Evolutionary conservation across 2,888 invertebrate species (phyloP), one percentile per base, ranked within the genome.

Genomic region (Branchellion lobata): DNA sequence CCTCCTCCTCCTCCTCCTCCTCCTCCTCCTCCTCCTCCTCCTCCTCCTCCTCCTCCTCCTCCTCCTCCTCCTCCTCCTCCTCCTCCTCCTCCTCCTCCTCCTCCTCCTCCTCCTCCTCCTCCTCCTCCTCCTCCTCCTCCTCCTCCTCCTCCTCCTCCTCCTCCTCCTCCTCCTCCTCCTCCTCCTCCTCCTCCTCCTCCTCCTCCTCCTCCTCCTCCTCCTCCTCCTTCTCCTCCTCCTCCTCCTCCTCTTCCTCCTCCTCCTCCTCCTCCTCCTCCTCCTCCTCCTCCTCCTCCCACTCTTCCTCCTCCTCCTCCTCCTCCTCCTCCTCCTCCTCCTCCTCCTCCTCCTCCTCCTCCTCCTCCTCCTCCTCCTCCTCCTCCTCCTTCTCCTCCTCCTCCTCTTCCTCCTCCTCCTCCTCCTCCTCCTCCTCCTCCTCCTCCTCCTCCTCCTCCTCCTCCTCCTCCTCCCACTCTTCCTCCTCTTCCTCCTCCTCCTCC

Each of bases 171-270:
- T 51, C 53, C 53, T 51, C 53, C 21, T 21, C 53, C 21, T 21
- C 21, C 53, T 21, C 21, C 53, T 51, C 53, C 53, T 51, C 53
- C 21, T 21, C 53, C 21, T 21, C 21, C 53, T 21, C 21, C 53
- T 51, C 53, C 53, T 51, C 53, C 21, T 34, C 73, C 33, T 34
- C 33, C 73, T 34, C 36, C 27, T 27, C 40, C 73, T 73, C 73
- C n/a, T n/a, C 53, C n/a, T n/a, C n/a, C 73, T 14, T 73, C 73
- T 77, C 68, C 36, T 40, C 24, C 33, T 29, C 77, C 68, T 31
- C 68, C 77, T 65, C 65, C 24, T 24, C 36, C 77, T 77, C 77
- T 77, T 31, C 24, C 65, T 65, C 65, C 36, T 65, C 27, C 68
- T 73, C 77, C 36, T 31, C 36, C 65, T 65, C 75, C 47, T 1